Percentiles rank a stretch among this genome's conserved stretches.
phyloP scores from a whole-genome alignment of 2,888 invertebrate species.

The Beris chalybata region DNA sequence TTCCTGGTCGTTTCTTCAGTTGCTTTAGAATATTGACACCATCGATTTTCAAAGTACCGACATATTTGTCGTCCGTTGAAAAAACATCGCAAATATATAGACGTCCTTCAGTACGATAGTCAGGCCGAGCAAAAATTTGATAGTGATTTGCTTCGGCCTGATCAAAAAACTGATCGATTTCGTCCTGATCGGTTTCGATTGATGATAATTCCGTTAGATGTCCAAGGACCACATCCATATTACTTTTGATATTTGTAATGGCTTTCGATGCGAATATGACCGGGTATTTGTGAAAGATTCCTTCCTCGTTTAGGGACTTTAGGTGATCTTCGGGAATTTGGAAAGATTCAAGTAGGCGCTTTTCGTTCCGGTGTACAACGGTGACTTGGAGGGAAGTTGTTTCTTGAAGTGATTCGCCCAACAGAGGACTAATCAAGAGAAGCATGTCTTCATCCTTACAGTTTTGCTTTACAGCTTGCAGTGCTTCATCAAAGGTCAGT shows the following conservation, averaged over 20 bases:
- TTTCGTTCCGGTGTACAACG: background rate
- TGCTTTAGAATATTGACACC: slow-evolving; percentile 17
- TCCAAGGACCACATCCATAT: background rate
- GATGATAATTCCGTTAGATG: background rate
- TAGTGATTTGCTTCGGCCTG: background rate
- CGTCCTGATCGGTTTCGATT: background rate
- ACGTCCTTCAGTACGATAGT: background rate
- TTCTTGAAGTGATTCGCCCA: background rate
- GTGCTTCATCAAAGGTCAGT: slow-evolving; percentile 1
- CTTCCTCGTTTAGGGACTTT: background rate
- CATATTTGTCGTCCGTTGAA: background rate
- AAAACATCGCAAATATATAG: slow-evolving; percentile 21
- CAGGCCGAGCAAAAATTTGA: slow-evolving; percentile 12
- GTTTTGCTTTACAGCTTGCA: background rate
- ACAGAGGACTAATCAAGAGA: slow-evolving; percentile 1
- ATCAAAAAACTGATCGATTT: background rate
- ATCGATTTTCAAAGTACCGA: background rate
- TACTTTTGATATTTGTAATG: background rate
- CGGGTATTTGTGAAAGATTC: background rate
- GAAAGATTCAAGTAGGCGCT: slow-evolving; percentile 3
- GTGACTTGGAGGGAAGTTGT: background rate
- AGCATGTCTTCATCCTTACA: background rate
- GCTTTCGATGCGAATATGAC: slow-evolving; percentile 2
- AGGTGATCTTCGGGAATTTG: background rate
- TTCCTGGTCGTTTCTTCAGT: background rate